Evolutionary conservation across 2,113 vertebrate genomes (phyloP).

Genomic region (Pluvianellus socialis): DNA sequence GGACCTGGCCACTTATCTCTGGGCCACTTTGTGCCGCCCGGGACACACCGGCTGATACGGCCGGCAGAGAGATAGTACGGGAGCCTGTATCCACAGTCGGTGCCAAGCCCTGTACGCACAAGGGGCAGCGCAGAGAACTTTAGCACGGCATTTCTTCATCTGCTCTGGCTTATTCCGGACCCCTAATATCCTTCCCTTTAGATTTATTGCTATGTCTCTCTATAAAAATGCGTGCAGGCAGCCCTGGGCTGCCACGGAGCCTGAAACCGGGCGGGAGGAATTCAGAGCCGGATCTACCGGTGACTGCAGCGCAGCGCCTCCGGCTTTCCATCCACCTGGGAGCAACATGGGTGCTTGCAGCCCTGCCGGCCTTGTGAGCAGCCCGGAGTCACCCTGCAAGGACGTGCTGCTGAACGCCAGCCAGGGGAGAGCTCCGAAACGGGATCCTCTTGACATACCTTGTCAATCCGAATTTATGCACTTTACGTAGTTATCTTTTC

Average conservation of each 20-base stretch:
- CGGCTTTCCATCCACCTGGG: rapidly evolving
- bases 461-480: neutral
- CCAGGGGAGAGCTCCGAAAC: neutral
- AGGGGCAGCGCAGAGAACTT: neutral
- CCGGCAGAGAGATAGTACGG: rapidly evolving
- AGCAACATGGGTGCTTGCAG: neutral
- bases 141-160: neutral
- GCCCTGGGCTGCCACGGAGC: neutral
- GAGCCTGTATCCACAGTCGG: rapidly evolving
- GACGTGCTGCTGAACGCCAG: neutral
- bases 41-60: no score
- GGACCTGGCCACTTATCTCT: neutral
- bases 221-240: rapidly evolving
- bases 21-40: neutral
- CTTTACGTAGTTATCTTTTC: rapidly evolving
- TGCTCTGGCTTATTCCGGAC: neutral
- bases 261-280: rapidly evolving
- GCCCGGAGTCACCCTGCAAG: neutral
- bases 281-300: neutral
- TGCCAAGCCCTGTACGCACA: neutral
- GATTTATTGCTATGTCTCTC: neutral
- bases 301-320: no score
- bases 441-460: rapidly evolving
- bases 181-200: neutral
- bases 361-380: rapidly evolving